phyloP scores from a whole-genome alignment of 2,797 vertebrate species.

The Rhodeus uyekii region DNA sequence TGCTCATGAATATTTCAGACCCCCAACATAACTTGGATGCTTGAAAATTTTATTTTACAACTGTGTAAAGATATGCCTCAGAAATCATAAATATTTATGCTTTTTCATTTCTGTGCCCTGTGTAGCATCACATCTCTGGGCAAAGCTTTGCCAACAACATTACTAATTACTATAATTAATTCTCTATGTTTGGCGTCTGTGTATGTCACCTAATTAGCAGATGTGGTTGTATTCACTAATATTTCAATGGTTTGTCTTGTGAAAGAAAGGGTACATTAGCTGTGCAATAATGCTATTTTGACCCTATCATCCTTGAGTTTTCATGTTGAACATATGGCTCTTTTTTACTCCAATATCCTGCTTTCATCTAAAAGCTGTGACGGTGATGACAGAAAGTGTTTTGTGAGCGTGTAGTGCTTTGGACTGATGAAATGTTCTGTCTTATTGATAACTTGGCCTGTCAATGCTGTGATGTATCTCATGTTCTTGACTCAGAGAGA shows the following conservation, averaged over 20 bases:
- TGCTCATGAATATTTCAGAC: slow-evolving; percentile 26
- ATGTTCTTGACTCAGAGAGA: slow-evolving; percentile 38
- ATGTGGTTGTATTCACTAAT: slow-evolving; percentile 8
- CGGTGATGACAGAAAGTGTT: not conserved
- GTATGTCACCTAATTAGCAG: slow-evolving; percentile 29
- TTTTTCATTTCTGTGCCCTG: not conserved
- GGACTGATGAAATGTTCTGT: slow-evolving; percentile 38
- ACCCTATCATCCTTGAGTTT: slow-evolving; percentile 7
- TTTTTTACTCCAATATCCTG: not conserved
- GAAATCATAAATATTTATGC: slow-evolving; percentile 25
- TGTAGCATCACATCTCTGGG: slow-evolving; percentile 32
- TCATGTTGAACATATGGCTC: not conserved
- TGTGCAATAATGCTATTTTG: slow-evolving; percentile 2
- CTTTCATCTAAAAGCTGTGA: not conserved
- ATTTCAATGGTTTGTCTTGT: slow-evolving; percentile 35
- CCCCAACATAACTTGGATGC: slow-evolving; percentile 5
- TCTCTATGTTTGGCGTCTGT: slow-evolving; percentile 29
- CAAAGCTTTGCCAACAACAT: slow-evolving; percentile 16
- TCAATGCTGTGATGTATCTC: slow-evolving; percentile 53
- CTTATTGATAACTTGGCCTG: slow-evolving; percentile 48
- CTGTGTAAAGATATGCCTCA: slow-evolving; percentile 35
- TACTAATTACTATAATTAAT: slow-evolving; percentile 42
- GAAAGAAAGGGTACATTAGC: slow-evolving; percentile 22
- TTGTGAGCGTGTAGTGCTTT: slow-evolving; percentile 28
- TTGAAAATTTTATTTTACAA: slow-evolving; percentile 11